Conservation (phyloP, 64 coral and sea anemone species). For the Cladopsammia gracilis region DNA sequence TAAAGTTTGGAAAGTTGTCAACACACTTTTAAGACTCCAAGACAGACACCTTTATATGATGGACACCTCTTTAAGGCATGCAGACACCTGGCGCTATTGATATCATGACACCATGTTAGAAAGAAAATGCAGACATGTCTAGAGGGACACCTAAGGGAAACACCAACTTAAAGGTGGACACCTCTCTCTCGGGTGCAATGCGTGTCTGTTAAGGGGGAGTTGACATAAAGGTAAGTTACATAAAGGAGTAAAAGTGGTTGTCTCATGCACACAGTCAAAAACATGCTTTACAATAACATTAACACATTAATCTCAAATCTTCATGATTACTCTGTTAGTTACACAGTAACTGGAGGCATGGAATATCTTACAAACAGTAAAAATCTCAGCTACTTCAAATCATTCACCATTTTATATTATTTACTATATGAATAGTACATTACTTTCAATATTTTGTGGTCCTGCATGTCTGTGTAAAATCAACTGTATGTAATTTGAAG, state of each 20-base stretch:
- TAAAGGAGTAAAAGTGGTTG: background rate
- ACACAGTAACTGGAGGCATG: constrained; percentile 86
- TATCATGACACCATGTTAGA: no score
- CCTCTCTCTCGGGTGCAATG: no score
- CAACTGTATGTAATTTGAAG: constrained; percentile 11
- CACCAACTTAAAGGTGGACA: no score
- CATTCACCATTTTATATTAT: constrained; percentile 10
- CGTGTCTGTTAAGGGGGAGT: no score
- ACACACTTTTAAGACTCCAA: no score
- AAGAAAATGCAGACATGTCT: no score
- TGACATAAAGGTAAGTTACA: background rate
- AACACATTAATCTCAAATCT: constrained; percentile 13
- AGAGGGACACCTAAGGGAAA: no score
- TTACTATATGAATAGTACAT: background rate
- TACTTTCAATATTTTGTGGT: background rate
- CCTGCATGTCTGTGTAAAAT: constrained; percentile 4
- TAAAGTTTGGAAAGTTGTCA: no score
- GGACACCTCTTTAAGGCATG: no score
- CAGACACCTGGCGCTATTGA: no score
- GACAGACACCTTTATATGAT: no score
- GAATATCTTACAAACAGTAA: constrained; percentile 49
- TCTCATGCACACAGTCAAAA: constrained; percentile 19
- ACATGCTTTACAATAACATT: constrained; percentile 28
- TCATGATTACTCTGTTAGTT: constrained; percentile 90
- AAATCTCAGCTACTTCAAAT: constrained; percentile 23